A percentile compares a stretch with the other conserved stretches of the same genome.
These are phyloP conservation scores for Lateolabrax maculatus DNA, from an alignment of 2,797 vertebrate species.

Conservation along the genomic window DNA sequence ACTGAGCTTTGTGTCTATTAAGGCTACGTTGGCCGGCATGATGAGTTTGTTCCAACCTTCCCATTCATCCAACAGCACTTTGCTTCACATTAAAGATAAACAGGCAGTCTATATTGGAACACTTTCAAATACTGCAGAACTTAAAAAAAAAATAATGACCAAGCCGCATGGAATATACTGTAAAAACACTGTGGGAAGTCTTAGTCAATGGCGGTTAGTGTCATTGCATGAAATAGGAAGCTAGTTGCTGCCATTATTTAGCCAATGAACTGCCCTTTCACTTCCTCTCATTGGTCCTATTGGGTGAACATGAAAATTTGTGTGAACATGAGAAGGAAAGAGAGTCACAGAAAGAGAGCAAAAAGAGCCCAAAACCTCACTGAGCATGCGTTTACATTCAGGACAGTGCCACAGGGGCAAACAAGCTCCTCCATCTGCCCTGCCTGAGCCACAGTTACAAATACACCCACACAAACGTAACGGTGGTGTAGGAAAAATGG, in stretches of 20 bases:
- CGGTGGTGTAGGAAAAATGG: neutral
- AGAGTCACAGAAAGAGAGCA: slow-evolving; percentile 15
- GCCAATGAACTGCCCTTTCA: neutral
- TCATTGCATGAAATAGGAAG: neutral
- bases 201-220: neutral
- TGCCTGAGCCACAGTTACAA: slow-evolving; percentile 16
- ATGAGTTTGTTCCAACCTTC: neutral
- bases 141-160: neutral
- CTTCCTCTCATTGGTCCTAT: neutral
- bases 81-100: neutral
- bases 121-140: neutral
- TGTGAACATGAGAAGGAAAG: neutral
- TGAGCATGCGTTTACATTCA: slow-evolving; percentile 60
- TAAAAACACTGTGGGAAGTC: neutral
- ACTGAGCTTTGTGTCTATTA: neutral
- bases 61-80: neutral
- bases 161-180: neutral
- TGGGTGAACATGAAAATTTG: neutral
- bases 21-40: neutral
- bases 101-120: neutral
- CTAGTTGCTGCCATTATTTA: slow-evolving; percentile 4
- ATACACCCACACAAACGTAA: neutral
- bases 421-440: slow-evolving; percentile 69
- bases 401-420: slow-evolving; percentile 73
- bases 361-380: slow-evolving; percentile 40